Conservation (phyloP, 64 coral and sea anemone genomes). For the Actinia equina region DNA sequence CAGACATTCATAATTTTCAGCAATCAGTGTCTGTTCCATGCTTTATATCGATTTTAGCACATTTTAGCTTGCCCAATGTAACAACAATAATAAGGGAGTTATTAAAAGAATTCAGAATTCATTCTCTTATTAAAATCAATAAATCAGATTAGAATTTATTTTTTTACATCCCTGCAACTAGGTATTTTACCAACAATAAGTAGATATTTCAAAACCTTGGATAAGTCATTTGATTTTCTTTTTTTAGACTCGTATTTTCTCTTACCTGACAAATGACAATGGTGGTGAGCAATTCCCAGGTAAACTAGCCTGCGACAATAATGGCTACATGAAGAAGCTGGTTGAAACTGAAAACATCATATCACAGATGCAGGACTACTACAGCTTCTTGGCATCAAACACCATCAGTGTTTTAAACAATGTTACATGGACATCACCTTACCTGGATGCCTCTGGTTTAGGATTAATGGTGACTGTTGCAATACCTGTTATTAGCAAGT, state of each 20-base stretch:
- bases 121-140: too few relatives aligned
- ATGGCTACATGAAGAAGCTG: constrained; percentile 95
- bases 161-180: too few relatives aligned
- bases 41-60: too few relatives aligned
- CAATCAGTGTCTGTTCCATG: too few relatives aligned
- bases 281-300: constrained; percentile 88
- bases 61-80: too few relatives aligned
- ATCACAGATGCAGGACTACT: constrained; percentile 97
- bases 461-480: constrained; percentile 93
- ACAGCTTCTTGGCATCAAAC: constrained; percentile 91
- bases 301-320: constrained; percentile 90
- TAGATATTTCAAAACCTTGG: not conserved
- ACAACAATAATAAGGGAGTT: too few relatives aligned
- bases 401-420: constrained; percentile 83
- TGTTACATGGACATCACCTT: constrained; percentile 88
- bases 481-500: constrained; percentile 84
- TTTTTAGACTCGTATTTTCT: constrained; percentile 82
- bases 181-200: too few relatives aligned
- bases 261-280: constrained; percentile 67
- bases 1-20: too few relatives aligned
- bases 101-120: too few relatives aligned
- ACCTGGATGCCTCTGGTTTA: constrained; percentile 82
- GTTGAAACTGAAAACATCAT: constrained; percentile 84
- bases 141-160: too few relatives aligned
- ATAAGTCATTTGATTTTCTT: not conserved